Conservation (phyloP, 2,888 invertebrate genomes). For the Poecilobothrus nobilitatus region DNA sequence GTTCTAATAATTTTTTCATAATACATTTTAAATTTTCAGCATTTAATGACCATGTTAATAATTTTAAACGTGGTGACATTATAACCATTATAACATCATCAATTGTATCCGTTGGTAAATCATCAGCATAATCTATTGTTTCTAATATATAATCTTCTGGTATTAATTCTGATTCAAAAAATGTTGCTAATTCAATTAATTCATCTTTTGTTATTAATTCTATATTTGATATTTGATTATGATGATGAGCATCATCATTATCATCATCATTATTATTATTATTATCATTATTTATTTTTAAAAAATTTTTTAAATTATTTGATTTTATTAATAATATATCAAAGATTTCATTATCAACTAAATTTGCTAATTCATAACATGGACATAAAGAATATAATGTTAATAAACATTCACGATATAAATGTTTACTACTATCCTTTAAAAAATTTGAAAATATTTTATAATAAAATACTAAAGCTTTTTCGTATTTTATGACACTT, state of each 20-base stretch:
- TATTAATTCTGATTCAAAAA: not conserved
- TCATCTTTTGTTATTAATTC: not conserved
- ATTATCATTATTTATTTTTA: not conserved
- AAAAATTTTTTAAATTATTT: not conserved
- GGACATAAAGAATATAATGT: conserved; percentile 57
- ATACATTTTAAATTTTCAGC: conserved; percentile 50
- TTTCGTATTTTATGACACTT: conserved; percentile 46
- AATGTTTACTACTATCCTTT: conserved; percentile 47
- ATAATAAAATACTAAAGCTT: conserved; percentile 47
- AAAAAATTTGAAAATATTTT: conserved; percentile 48
- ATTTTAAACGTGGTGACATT: conserved; percentile 52
- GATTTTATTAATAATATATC: not conserved
- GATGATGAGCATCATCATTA: conserved; percentile 28
- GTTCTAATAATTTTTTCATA: conserved; percentile 45
- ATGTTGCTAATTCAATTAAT: not conserved
- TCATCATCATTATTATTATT: conserved; percentile 31
- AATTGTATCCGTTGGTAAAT: conserved; percentile 48
- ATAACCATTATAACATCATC: conserved; percentile 54
- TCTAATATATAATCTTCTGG: conserved; percentile 31
- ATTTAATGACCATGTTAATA: conserved; percentile 51
- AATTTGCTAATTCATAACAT: conserved; percentile 46
- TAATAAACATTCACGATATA: conserved; percentile 53
- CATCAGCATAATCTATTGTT: conserved; percentile 37
- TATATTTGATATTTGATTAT: not conserved
- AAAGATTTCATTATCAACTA: conserved; percentile 36